A percentile compares a stretch with the other conserved stretches of the same genome.
Conservation (phyloP, 2,888 invertebrate genomes). For the Trichacis sp. region DNA sequence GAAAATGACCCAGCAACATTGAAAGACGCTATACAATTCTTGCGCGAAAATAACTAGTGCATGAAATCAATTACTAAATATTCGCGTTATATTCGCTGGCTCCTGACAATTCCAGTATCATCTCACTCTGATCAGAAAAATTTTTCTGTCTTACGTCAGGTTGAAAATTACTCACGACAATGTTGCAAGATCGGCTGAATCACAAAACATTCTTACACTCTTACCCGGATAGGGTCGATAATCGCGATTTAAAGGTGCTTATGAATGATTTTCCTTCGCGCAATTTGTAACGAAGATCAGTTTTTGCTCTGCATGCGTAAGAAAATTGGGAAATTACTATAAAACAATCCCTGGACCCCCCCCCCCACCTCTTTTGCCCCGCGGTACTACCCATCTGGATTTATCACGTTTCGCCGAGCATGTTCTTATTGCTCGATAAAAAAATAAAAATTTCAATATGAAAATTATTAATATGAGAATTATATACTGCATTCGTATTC, state of each 20-base stretch:
- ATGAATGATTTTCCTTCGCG: conserved; percentile 16
- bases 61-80: conserved; percentile 16
- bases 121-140: conserved; percentile 21
- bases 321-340: no score
- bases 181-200: conserved; percentile 25
- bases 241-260: neutral
- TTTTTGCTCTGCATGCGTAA: neutral
- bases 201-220: conserved; percentile 15
- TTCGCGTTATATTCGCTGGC: conserved; percentile 14
- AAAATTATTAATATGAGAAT: no score
- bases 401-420: no score
- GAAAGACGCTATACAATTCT: conserved; percentile 2
- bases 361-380: no score
- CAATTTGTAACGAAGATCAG: neutral
- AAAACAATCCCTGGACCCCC: no score
- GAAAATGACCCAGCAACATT: neutral
- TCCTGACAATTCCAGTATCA: conserved; percentile 24
- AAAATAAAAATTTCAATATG: no score
- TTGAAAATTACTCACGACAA: no score
- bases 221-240: conserved; percentile 17
- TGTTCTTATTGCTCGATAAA: no score
- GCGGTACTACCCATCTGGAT: no score
- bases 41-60: conserved; percentile 15
- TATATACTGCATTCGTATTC: no score
- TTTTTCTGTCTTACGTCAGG: conserved; percentile 22